Evolutionary conservation across 2,113 vertebrate genomes (phyloP).

Genomic region (Phylloscopus whistleri): DNA sequence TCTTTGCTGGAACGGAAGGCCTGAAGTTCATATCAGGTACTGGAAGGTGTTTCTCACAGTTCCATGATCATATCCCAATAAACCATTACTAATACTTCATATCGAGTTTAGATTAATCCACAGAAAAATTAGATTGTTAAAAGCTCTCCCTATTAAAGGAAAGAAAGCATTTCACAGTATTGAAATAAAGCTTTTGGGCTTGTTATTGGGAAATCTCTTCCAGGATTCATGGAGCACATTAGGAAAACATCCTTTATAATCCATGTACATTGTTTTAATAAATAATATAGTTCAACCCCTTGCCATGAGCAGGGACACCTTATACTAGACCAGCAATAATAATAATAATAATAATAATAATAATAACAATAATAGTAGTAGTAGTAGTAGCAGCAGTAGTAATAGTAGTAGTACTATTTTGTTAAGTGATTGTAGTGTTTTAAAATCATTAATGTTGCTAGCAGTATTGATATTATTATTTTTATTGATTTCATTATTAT

Average conservation of each 20-base stretch:
- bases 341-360: too few species aligned
- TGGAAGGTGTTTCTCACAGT: neutral
- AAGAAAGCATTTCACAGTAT: neutral
- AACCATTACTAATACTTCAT: neutral
- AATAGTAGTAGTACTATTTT: neutral
- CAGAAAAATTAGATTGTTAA: neutral
- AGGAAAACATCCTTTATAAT: neutral
- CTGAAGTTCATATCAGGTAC: neutral
- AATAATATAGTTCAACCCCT: too few species aligned
- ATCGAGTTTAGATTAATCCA: neutral
- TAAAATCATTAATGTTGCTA: neutral
- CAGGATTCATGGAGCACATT: neutral
- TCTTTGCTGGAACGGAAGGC: neutral
- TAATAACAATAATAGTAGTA: too few species aligned
- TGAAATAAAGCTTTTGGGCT: neutral
- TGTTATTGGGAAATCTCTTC: neutral
- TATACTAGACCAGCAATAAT: neutral
- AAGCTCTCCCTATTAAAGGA: neutral
- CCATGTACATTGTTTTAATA: neutral
- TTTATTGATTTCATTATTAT: neutral
- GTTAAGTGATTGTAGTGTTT: neutral
- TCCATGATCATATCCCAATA: neutral
- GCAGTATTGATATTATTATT: neutral
- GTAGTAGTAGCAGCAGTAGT: too few species aligned
- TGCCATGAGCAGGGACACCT: neutral